Percentiles rank a stretch among this genome's conserved stretches.
phyloP scores from a whole-genome alignment of 2,113 vertebrate genomes.

The Dicentrarchus labrax region DNA sequence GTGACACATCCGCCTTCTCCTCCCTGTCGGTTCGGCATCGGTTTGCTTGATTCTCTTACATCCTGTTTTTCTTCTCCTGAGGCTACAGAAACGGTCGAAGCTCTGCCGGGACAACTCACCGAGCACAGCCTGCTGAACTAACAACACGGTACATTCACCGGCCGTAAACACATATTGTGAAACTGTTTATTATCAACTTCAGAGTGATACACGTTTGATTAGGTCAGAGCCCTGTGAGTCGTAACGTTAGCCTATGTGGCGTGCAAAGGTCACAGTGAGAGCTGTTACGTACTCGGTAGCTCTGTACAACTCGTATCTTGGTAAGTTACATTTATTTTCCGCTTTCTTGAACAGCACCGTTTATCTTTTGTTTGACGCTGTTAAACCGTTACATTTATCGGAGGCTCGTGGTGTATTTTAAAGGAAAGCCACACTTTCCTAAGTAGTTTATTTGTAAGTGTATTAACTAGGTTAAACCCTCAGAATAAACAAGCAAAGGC shows the following conservation, averaged over 20 bases:
- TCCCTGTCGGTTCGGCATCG: no score
- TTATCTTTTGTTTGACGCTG: neutral
- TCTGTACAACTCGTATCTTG: neutral
- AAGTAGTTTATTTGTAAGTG: neutral
- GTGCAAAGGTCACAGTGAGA: slow-evolving; percentile 37
- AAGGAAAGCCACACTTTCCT: neutral
- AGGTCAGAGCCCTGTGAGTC: neutral
- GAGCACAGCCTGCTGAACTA: neutral
- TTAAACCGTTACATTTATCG: neutral
- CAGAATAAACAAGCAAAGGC: neutral
- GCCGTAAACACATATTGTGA: neutral
- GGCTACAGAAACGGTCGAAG: slow-evolving; percentile 9
- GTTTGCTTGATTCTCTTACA: no score
- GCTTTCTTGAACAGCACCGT: neutral
- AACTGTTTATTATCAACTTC: neutral
- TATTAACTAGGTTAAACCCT: neutral
- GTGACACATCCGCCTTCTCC: slow-evolving; percentile 2
- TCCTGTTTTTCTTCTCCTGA: neutral
- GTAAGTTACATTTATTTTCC: neutral
- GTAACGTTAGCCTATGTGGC: neutral
- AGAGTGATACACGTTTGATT: neutral
- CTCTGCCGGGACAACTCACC: neutral
- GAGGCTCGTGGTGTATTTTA: neutral
- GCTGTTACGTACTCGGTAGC: neutral
- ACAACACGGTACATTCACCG: slow-evolving; percentile 13